Conservation (phyloP, 1,140 invertebrate genomes). For the Ceratitis capitata region DNA sequence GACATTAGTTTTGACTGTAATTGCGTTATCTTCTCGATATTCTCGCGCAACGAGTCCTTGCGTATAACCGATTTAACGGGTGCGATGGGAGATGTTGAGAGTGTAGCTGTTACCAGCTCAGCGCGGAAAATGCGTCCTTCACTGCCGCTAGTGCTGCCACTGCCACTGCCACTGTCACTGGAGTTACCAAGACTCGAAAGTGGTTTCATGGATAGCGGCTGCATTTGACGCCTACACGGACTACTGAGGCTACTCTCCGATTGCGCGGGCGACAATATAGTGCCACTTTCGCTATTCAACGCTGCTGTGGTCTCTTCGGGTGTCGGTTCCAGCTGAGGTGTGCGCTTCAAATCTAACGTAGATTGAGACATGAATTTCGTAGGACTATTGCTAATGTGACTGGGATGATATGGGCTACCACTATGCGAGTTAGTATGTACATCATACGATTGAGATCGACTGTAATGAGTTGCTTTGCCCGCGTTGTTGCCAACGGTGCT, state of each 20-base stretch:
- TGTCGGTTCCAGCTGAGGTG: slow-evolving; percentile 57
- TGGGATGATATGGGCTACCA: slow-evolving; percentile 41
- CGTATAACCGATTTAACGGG: slow-evolving; percentile 48
- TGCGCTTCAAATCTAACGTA: slow-evolving; percentile 62
- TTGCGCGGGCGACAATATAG: slow-evolving; percentile 51
- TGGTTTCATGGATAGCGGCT: not conserved
- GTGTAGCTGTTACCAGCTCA: slow-evolving; percentile 59
- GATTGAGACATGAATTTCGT: slow-evolving; percentile 60
- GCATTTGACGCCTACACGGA: slow-evolving; percentile 10
- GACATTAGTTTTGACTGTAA: slow-evolving; percentile 64
- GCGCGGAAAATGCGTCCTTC: slow-evolving; percentile 47
- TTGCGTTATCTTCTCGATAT: slow-evolving; percentile 64
- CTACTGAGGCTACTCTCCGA: slow-evolving; percentile 57
- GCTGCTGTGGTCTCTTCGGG: slow-evolving; percentile 50
- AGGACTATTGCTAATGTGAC: slow-evolving; percentile 45
- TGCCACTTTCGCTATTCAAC: slow-evolving; percentile 40
- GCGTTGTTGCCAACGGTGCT: slow-evolving; percentile 18
- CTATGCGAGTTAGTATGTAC: slow-evolving; percentile 44
- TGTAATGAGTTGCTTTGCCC: slow-evolving; percentile 44
- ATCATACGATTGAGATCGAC: slow-evolving; percentile 62
- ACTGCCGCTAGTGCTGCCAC: not conserved
- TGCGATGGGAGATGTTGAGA: slow-evolving; percentile 44
- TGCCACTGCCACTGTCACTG: not conserved
- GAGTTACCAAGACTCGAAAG: not conserved
- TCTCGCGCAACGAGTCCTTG: slow-evolving; percentile 61